Conservation (phyloP, 2,113 vertebrate genomes). For the Ictalurus furcatus region DNA sequence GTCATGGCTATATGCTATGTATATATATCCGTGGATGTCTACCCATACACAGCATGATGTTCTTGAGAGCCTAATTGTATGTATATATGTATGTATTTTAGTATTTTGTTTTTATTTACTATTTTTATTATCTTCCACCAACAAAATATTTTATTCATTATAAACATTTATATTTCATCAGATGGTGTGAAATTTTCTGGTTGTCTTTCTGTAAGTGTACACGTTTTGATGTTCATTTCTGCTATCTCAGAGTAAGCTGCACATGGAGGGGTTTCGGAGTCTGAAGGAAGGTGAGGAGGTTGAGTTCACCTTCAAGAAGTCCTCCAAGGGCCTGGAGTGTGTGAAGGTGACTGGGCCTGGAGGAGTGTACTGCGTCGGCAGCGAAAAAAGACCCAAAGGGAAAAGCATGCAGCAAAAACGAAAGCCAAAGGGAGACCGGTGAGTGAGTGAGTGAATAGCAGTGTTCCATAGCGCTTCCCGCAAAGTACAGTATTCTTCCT, state of each 20-base stretch:
- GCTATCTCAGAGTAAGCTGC: conserved; percentile 87
- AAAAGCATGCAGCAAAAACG: conserved; percentile 89
- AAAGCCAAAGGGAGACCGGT: conserved; percentile 93
- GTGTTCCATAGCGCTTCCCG: background rate
- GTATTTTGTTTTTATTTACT: background rate
- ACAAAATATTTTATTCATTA: background rate
- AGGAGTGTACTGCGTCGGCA: conserved; percentile 89
- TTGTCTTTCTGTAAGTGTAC: background rate
- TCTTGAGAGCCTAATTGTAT: background rate
- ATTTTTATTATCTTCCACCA: background rate
- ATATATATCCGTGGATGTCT: background rate
- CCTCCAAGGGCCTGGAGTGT: conserved; percentile 92
- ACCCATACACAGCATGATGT: background rate
- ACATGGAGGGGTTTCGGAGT: conserved; percentile 99
- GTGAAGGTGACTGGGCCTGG: conserved; percentile 88
- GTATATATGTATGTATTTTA: background rate
- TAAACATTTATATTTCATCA: background rate
- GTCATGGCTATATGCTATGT: background rate
- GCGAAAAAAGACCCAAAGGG: conserved; percentile 89
- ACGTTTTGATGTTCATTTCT: background rate
- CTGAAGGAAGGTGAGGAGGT: conserved; percentile 93
- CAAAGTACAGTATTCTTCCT: background rate
- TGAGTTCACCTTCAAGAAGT: conserved; percentile 97
- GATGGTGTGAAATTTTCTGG: background rate
- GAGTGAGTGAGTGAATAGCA: conserved; percentile 41